Base-by-base conservation (phyloP, 2,888 invertebrate species). In the Elmis aenea region DNA sequence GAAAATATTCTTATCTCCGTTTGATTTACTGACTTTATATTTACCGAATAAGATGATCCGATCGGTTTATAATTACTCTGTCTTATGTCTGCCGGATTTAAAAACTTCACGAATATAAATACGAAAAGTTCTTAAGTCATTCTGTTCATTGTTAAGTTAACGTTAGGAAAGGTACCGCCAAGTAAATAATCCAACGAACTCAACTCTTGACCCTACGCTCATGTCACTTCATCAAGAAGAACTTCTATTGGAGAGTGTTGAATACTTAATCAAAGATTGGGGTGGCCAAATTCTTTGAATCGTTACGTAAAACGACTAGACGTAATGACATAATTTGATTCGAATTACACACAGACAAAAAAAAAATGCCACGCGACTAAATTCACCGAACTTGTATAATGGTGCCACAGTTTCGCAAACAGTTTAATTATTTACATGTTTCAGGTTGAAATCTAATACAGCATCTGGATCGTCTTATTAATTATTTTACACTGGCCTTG, bases 221-320 rank as follows among this genome's bases (percentile, higher is more conserved):
- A 45, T 47, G 52, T 52, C 52, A 52, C 52, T 50, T 50, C 52
- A 52, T 50, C 50, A 52, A 44, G 32, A 45, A 44, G 37, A 42
- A 38, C 34, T 38, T 40, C 30, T 31, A 38, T 41, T 46, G 35
- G 33, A 38, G 36, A 38, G 44, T 37, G 45, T 42, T 51, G 51
- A 51, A 51, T 51, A 46, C 48, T 49, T 51, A 48, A 51, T 51
- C 51, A 49, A 41, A 27, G 39, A 28, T 37, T 36, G 42, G 47
- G 46, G 44, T 47, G 47, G 47, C 42, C 47, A 34, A 44, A 44
- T 47, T 47, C 44, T 27, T 33, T 21, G 41, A 41, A 44, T 39
- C 31, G 23, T 28, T 34, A 23, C 10, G 28, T 41, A 40, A 40
- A 43, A 32, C 32, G 26, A 36, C 16, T 18, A 30, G 30, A 15